Percentiles rank a stretch among this genome's conserved stretches.
Conservation (phyloP, 2,113 vertebrate species). For the Pseudorhombus dupliciocellatus region DNA sequence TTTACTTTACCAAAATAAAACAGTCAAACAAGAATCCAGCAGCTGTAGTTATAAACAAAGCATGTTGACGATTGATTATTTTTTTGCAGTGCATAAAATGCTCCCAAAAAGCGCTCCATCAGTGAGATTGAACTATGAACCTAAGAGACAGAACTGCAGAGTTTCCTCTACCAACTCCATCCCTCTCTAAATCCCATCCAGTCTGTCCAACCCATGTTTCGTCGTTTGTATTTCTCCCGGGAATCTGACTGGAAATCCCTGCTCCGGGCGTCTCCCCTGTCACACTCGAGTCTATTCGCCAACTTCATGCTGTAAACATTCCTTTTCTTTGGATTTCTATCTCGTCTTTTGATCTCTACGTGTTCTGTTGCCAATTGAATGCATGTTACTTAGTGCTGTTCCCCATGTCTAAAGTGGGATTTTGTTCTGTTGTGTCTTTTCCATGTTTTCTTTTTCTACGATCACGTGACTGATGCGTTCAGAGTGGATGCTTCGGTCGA, state of each 20-base stretch:
- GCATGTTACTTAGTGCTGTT: slow-evolving; percentile 65
- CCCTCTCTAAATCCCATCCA: slow-evolving; percentile 9
- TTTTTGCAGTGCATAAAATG: background rate
- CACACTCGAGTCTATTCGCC: slow-evolving; percentile 47
- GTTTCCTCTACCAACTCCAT: slow-evolving; percentile 3
- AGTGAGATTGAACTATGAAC: background rate
- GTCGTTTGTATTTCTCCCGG: slow-evolving; percentile 48
- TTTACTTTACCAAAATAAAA: background rate
- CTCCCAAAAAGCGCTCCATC: background rate
- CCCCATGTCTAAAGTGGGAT: slow-evolving; percentile 36
- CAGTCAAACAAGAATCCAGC: background rate
- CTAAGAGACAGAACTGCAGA: slow-evolving; percentile 24
- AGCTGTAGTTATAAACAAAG: slow-evolving; percentile 20
- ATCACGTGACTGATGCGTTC: slow-evolving; percentile 37
- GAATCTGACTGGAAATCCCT: slow-evolving; percentile 70
- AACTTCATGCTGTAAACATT: slow-evolving; percentile 79
- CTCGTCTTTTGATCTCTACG: slow-evolving; percentile 57
- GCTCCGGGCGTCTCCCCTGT: slow-evolving; percentile 39
- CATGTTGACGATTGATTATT: background rate
- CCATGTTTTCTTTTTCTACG: background rate
- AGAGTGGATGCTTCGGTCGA: slow-evolving; percentile 39
- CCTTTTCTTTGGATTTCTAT: slow-evolving; percentile 66
- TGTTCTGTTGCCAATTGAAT: slow-evolving; percentile 66
- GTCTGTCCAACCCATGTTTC: slow-evolving; percentile 59
- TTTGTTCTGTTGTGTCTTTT: slow-evolving; percentile 39